Evolutionary conservation across 2,888 invertebrate species (phyloP), one percentile per base, ranked within the genome.

Genomic region (Acanthopleura granulata): DNA sequence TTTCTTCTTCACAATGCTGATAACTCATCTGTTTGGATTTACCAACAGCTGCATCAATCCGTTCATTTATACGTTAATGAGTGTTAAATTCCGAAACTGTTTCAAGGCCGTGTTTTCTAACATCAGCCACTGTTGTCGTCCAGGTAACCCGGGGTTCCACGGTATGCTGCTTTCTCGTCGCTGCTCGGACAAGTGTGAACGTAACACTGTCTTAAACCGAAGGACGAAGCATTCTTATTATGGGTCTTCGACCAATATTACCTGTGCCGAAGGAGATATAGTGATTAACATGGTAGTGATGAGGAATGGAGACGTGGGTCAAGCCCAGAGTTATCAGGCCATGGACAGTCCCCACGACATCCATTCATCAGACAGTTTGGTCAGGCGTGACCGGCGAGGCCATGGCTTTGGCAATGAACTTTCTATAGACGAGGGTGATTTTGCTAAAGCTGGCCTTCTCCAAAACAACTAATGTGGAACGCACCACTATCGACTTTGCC

Each of bases 41-140:
- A 79, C 90, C 49, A 91, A 92, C 82, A 91, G 91, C 72, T 90
- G 90, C 76, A 84, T 91, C 72, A 92, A 92, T 77, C 91, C 91
- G 0, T 86, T 92, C 80, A 90, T 92, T 75, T 92, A 92, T 83
- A 84, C 83, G 16, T 86, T 89, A n/a, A 91, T 91, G 91, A 91
- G 91, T 80, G 87, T 89, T 4, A 87, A 90, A 61, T 91, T 91
- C 80, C 83, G 91, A 9, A 86, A 86, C 72, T 87, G 88, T 76
- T 90, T 89, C 78, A 66, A 27, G 25, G 66, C 18, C 66, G 66
- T 66, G 27, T 66, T 66, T 27, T 27, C 22, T 1, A 66, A 15
- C 3, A 27, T 66, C 15, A 27, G 15, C 6, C 1, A 16, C 4
- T 66, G 66, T 27, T 66, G 66, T 66, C 66, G 66, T 6, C 66